These are phyloP conservation scores for Benitochromis conjunctus DNA, from an alignment of 2,113 vertebrate genomes.

Conservation along the genomic window DNA sequence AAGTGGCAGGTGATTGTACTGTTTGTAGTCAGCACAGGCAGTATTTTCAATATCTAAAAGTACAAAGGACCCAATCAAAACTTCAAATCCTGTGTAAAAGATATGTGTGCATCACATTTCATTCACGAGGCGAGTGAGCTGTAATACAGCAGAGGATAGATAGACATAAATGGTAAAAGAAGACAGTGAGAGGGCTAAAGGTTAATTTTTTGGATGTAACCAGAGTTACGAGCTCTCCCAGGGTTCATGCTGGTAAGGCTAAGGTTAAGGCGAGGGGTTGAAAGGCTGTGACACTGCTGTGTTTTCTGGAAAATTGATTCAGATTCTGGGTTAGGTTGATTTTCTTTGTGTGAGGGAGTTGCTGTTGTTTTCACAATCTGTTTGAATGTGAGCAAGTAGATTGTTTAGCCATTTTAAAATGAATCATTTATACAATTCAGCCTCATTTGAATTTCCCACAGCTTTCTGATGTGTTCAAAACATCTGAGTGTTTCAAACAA, in stretches of 20 bases:
- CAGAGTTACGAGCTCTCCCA: constrained; percentile 15
- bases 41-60: not conserved
- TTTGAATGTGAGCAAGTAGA: not conserved
- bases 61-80: not conserved
- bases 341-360: not conserved
- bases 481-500: not conserved
- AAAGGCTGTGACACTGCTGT: not conserved
- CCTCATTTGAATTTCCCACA: not conserved
- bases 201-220: constrained; percentile 23
- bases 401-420: not conserved
- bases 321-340: not conserved
- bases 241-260: not conserved
- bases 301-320: constrained; percentile 9
- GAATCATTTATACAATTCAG: not conserved
- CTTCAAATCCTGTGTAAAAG: not conserved
- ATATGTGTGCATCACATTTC: not conserved
- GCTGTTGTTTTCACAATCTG: not conserved
- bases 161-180: not conserved
- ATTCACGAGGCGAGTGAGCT: constrained; percentile 19
- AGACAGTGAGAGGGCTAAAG: not conserved
- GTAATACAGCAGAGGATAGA: not conserved
- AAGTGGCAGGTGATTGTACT: not conserved
- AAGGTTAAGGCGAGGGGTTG: constrained; percentile 18
- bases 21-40: not conserved
- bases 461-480: not conserved